Base-by-base conservation (phyloP, 2,888 invertebrate species). In the Cheilosia pagana region DNA sequence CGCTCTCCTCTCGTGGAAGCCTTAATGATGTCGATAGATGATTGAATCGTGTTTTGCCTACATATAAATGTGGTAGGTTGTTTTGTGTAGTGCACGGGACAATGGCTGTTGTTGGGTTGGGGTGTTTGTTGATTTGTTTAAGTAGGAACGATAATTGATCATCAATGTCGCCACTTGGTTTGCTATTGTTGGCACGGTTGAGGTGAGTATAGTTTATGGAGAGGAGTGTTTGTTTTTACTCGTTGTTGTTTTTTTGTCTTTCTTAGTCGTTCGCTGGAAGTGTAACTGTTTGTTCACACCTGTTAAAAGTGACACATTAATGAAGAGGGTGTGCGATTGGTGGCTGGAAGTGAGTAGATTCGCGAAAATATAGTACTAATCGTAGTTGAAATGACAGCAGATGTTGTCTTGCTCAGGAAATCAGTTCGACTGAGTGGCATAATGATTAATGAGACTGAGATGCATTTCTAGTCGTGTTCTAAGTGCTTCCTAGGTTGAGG, bases 121-220 rank as follows among this genome's bases (percentile, higher is more conserved):
- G 16, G 62, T 72, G 57, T 81, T 81, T 76, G 76, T 81, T 81
- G 81, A 81, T 79, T 75, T 85, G 75, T 75, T 85, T 81, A 79
- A 75, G 81, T 85, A 79, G 70, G 81, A 79, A 81, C 35, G 62
- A 75, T 83, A 79, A 83, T 83, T 83, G 83, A 79, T 81, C 75
- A 83, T 83, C 83, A 83, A 74, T 79, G 79, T 79, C 79, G 74
- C 72, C 74, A 83, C 74, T 79, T 70, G 75, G 45, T 45, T 53
- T 82, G 45, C 72, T 60, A 60, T 55, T 57, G 59, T 59, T 55
- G 63, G 39, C 23, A 63, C 55, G 55, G 43, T 63, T 55, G 63
- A 45, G 63, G 45, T 55, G 39, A 62, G 28, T 35, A 28, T 28
- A 31, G 45, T 62, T 35, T 43, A n/a, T 16, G 10, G 45, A 23